Percentiles rank a stretch among this genome's conserved stretches.
These are phyloP conservation scores for Piprites chloris DNA, from an alignment of 2,113 vertebrate genomes.

Conservation along the genomic window DNA sequence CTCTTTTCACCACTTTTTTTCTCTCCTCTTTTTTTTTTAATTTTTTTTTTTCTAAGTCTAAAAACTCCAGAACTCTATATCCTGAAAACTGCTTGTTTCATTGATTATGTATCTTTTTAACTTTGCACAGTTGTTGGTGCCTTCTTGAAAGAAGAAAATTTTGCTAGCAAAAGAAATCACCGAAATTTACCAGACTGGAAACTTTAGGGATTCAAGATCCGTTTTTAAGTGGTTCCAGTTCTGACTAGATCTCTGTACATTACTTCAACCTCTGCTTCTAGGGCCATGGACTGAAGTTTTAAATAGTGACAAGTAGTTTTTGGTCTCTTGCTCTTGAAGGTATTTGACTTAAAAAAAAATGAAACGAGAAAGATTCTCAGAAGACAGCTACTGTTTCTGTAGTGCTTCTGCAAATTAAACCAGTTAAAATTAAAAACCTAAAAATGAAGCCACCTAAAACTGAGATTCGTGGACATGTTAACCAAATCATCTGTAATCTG, in stretches of 20 bases:
- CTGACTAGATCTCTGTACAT: background rate
- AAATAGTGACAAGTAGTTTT: background rate
- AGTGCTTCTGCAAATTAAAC: background rate
- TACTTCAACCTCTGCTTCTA: background rate
- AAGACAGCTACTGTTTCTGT: background rate
- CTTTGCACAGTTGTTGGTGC: background rate
- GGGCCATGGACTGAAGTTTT: background rate
- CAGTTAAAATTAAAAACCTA: background rate
- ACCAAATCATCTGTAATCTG: background rate
- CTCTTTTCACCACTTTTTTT: background rate
- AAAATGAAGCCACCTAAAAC: background rate
- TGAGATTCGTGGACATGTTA: background rate
- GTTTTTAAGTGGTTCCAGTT: background rate
- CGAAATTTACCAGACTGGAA: background rate
- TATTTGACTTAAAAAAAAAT: background rate
- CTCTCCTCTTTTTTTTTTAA: background rate
- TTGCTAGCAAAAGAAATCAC: background rate
- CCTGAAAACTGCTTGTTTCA: background rate
- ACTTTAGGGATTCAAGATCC: background rate
- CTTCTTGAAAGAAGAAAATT: background rate
- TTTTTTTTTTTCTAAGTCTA: background rate
- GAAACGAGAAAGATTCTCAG: background rate
- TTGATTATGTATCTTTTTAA: background rate
- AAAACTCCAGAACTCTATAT: background rate
- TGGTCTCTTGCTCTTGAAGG: background rate